These are phyloP conservation scores for Listronotus oregonensis DNA, from an alignment of 1,140 invertebrate species.

Conservation along the genomic window DNA sequence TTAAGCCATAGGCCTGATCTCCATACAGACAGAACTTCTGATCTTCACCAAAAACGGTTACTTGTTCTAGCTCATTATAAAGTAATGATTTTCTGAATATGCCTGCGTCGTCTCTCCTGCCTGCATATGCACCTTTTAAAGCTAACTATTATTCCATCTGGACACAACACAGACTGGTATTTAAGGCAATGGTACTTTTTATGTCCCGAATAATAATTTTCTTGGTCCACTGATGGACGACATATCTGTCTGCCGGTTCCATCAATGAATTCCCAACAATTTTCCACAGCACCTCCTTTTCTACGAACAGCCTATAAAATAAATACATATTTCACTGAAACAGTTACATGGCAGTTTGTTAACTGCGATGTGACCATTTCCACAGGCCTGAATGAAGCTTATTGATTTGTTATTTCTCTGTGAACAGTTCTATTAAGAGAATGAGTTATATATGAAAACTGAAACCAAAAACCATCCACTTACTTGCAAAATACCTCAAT, in stretches of 20 bases:
- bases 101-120: conserved; percentile 38
- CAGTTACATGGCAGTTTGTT: too few relatives aligned
- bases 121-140: conserved; percentile 30
- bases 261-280: conserved; percentile 39
- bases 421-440: too few relatives aligned
- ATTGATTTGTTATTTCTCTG: too few relatives aligned
- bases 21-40: conserved; percentile 37
- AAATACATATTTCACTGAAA: too few relatives aligned
- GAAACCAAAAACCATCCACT: too few relatives aligned
- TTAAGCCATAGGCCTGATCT: conserved; percentile 19
- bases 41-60: conserved; percentile 20
- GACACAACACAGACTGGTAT: conserved; percentile 41
- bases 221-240: conserved; percentile 33
- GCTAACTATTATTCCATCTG: conserved; percentile 38
- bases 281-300: too few relatives aligned
- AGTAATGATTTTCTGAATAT: conserved; percentile 35
- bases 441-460: too few relatives aligned
- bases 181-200: conserved; percentile 38
- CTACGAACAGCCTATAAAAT: too few relatives aligned
- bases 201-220: conserved; percentile 41
- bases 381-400: too few relatives aligned
- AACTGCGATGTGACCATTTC: too few relatives aligned
- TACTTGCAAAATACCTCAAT: too few relatives aligned
- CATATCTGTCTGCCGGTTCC: conserved; percentile 38
- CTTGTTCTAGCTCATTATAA: conserved; percentile 31